phyloP scores from a whole-genome alignment of 2,113 vertebrate species.

The Cacatua alba region DNA sequence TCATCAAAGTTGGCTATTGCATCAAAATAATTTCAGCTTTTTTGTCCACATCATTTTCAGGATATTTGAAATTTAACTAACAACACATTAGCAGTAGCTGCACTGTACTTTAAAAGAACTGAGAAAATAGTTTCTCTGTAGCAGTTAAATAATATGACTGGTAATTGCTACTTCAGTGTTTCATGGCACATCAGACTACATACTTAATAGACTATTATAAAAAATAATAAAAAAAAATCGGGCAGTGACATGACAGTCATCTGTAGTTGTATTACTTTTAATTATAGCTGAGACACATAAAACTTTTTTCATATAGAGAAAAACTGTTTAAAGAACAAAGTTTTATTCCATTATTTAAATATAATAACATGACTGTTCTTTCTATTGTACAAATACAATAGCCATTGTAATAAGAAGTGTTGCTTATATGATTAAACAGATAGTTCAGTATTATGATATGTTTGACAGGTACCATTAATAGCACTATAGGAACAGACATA shows the following conservation, averaged over 20 bases:
- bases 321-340: not conserved
- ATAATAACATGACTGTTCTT: not conserved
- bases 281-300: not conserved
- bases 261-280: constrained; percentile 1
- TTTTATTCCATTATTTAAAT: constrained; percentile 27
- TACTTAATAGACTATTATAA: not conserved
- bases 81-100: not conserved
- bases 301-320: not conserved
- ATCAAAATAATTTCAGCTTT: constrained; percentile 16
- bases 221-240: not conserved
- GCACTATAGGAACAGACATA: constrained; percentile 20
- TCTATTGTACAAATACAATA: constrained; percentile 16
- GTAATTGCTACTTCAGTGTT: constrained; percentile 8
- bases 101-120: not conserved
- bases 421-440: constrained; percentile 37
- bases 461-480: constrained; percentile 38
- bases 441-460: constrained; percentile 7
- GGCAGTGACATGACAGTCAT: not conserved
- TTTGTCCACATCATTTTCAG: not conserved
- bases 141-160: constrained; percentile 14
- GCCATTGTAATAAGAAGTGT: not conserved
- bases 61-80: constrained; percentile 10
- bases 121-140: not conserved
- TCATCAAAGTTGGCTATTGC: not conserved
- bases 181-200: not conserved